Evolutionary conservation across 2,888 invertebrate genomes (phyloP).

Genomic region (Himalopsyche japonica): DNA sequence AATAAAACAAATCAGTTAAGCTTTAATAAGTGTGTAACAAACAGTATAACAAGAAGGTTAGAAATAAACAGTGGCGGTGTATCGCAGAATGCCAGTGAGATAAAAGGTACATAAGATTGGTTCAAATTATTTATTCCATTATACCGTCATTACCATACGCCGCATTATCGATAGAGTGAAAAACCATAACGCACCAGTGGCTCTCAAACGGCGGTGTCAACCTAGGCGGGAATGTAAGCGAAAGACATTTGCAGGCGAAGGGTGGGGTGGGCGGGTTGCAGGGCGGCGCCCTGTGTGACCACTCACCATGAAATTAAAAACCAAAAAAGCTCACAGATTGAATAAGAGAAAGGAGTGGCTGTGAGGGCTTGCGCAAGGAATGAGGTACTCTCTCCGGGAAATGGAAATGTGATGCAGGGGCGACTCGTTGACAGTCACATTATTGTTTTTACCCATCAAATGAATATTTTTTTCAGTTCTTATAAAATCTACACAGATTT

Average conservation of each 20-base stretch:
- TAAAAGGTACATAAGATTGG: neutral
- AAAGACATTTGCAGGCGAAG: neutral
- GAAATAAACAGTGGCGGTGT: no score
- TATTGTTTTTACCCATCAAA: no score
- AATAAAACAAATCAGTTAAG: no score
- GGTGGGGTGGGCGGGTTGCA: neutral
- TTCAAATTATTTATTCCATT: neutral
- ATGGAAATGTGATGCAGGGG: constrained; percentile 33
- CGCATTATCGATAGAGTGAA: neutral
- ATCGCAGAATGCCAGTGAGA: no score
- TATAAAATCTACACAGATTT: no score
- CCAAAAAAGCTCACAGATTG: constrained; percentile 41
- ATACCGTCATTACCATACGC: neutral
- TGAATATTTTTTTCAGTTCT: no score
- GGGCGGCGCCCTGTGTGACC: constrained; percentile 37
- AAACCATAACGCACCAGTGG: neutral
- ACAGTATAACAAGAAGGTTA: no score
- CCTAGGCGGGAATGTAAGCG: neutral
- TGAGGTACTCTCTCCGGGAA: constrained; percentile 17
- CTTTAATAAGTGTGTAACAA: no score
- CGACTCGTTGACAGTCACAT: neutral
- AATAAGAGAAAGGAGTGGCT: constrained; percentile 39
- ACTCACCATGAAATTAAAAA: constrained; percentile 41
- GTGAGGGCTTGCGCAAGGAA: constrained; percentile 15
- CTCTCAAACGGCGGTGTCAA: neutral